Evolutionary conservation across 2,113 vertebrate species (phyloP).

Genomic region (Girardinichthys multiradiatus): DNA sequence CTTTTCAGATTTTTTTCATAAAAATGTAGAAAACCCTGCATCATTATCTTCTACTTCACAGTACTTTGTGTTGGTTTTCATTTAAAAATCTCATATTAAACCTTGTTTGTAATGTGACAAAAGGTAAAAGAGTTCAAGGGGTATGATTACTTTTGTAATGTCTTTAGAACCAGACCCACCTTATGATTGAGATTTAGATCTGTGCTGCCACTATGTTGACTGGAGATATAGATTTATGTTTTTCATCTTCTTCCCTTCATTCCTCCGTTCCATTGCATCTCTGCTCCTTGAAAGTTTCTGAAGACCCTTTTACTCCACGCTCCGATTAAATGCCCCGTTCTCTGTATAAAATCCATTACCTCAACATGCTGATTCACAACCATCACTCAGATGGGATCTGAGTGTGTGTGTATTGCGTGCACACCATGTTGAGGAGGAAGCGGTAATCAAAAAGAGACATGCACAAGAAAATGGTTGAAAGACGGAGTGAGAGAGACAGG

Average conservation of each 20-base stretch:
- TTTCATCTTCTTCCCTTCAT: neutral
- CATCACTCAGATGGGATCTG: constrained; percentile 38
- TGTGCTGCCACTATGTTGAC: neutral
- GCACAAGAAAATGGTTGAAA: constrained; percentile 28
- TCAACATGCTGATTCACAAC: constrained; percentile 49
- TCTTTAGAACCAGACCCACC: too few species aligned
- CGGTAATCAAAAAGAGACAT: constrained; percentile 63
- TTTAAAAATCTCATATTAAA: too few species aligned
- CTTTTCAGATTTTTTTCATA: too few species aligned
- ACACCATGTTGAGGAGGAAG: constrained; percentile 34
- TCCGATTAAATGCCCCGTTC: constrained; percentile 46
- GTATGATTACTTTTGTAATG: too few species aligned
- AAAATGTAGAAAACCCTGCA: too few species aligned
- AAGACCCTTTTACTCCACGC: constrained; percentile 36
- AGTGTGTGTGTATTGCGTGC: constrained; percentile 51
- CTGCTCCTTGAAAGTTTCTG: constrained; percentile 36
- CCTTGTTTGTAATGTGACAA: too few species aligned
- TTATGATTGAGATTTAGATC: neutral
- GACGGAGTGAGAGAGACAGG: constrained; percentile 16
- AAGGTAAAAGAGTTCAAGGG: too few species aligned
- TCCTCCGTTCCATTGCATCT: constrained; percentile 5
- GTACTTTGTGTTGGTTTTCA: too few species aligned
- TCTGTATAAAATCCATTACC: constrained; percentile 62
- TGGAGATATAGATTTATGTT: neutral
- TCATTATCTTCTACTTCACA: too few species aligned